A percentile compares a stretch with the other conserved stretches of the same genome.
Conservation (phyloP, 1,140 invertebrate species). For the Glossosoma conforme region DNA sequence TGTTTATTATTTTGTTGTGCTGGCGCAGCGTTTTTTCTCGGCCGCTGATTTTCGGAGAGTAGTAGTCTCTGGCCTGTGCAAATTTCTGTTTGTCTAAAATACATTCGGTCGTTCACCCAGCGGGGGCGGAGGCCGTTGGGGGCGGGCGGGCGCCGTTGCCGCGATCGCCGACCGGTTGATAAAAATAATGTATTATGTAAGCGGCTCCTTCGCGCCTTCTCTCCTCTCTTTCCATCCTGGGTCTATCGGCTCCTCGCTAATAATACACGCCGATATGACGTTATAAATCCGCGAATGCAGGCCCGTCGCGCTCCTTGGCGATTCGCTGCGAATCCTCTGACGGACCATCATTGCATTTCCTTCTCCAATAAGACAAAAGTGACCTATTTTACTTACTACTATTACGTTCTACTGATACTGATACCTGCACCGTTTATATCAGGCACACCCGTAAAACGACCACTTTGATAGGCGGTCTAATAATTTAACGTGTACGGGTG, state of each 20-base stretch:
- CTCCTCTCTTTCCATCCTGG: not conserved
- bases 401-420: too few species aligned
- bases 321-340: not conserved
- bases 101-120: slow-evolving; percentile 29
- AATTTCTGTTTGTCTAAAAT: slow-evolving; percentile 28
- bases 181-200: slow-evolving; percentile 32
- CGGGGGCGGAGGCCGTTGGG: slow-evolving; percentile 13
- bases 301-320: slow-evolving; percentile 9
- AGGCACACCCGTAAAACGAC: too few species aligned
- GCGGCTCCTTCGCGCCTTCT: slow-evolving; percentile 15
- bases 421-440: too few species aligned
- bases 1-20: slow-evolving; percentile 26
- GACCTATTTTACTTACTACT: too few species aligned
- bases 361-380: too few species aligned
- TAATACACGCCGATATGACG: slow-evolving; percentile 18
- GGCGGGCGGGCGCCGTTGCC: slow-evolving; percentile 28
- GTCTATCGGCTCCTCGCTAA: slow-evolving; percentile 1
- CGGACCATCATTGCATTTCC: too few species aligned
- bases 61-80: slow-evolving; percentile 23
- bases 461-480: too few species aligned
- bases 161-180: slow-evolving; percentile 27
- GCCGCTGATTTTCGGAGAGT: slow-evolving; percentile 19
- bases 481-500: too few species aligned
- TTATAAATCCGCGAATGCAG: slow-evolving; percentile 7
- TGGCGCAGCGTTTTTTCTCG: slow-evolving; percentile 20